Base-by-base conservation (phyloP, 2,888 invertebrate genomes). In the Eupithecia pulchellata region DNA sequence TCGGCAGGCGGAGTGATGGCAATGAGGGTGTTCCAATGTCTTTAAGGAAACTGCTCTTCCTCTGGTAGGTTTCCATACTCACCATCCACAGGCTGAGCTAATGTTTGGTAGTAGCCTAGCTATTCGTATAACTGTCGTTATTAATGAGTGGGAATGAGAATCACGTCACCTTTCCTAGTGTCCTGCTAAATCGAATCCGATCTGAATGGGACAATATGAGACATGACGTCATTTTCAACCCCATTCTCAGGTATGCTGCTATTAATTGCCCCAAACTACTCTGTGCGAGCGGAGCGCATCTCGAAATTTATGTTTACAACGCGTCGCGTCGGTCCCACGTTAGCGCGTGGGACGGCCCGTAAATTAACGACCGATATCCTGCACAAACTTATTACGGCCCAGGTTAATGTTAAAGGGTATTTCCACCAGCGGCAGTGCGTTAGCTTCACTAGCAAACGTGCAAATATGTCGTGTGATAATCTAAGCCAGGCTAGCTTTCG, bases 231-330 rank as follows among this genome's bases (percentile, higher is more conserved):
- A 52, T 25, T 11, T 11, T 52, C 25, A 25, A 52, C 25, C 52
- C 20, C 14, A 39, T 17, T 39, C 5, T 42, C 42, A 42, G 17
- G 39, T 39, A 39, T 42, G 8, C 20, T 25, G 13, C 20, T 11
- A 52, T 4, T 3, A 36, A 29, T 47, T 25, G 39, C 36, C 25
- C 32, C 55, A 32, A 25, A 30, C 30, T 6, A 36, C 30, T 32
- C 42, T 61, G 68, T 68, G 60, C 62, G 66, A 66, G 64, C 69
- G 55, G 13, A 61, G 68, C 66, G 65, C 69, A 70, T 64, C 52
- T 55, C 66, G 65, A 52, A 71, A 73, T 73, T 71, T 55, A 68
- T 65, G 66, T 67, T 71, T 66, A 61, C 62, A 65, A 29, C 64
- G 55, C 58, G 61, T 20, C 34, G 34, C 34, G 34, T 66, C 47